Conservation (phyloP, 2,888 invertebrate genomes). For the Metacarcinus magister region DNA sequence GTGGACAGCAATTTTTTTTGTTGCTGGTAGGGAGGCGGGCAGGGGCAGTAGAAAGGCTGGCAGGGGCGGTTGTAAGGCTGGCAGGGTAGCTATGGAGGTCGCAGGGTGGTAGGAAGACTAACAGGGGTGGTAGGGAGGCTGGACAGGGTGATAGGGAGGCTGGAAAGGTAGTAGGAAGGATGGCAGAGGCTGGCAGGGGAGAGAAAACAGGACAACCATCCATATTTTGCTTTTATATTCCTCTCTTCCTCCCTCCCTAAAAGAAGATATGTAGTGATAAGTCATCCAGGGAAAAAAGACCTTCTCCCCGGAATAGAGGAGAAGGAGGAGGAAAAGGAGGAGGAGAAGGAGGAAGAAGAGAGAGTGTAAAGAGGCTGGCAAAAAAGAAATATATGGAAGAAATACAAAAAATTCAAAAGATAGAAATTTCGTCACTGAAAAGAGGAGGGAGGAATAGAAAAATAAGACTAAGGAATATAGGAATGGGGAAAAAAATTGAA, state of each 20-base stretch:
- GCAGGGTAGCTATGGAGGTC: too few relatives aligned
- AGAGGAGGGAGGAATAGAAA: not conserved
- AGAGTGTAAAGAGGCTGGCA: not conserved
- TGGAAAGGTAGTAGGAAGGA: too few relatives aligned
- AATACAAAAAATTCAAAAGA: not conserved
- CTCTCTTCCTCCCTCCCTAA: not conserved
- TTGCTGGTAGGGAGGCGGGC: not conserved
- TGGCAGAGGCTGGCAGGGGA: not conserved
- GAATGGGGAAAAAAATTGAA: not conserved
- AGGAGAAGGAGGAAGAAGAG: not conserved
- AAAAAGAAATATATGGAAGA: not conserved
- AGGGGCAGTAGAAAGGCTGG: not conserved
- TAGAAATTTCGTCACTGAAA: not conserved
- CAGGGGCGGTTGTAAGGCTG: not conserved
- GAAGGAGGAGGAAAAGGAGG: not conserved
- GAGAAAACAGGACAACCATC: not conserved
- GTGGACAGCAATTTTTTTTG: not conserved
- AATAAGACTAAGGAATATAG: not conserved
- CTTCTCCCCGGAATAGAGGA: not conserved
- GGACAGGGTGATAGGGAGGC: too few relatives aligned
- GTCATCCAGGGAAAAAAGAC: not conserved
- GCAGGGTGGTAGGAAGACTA: too few relatives aligned
- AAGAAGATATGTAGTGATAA: constrained; percentile 36
- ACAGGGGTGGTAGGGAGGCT: too few relatives aligned
- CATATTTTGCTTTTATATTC: constrained; percentile 10